Percentiles rank a stretch among this genome's conserved stretches.
phyloP scores from a whole-genome alignment of 2,888 invertebrate species.

The Ophion costatus region DNA sequence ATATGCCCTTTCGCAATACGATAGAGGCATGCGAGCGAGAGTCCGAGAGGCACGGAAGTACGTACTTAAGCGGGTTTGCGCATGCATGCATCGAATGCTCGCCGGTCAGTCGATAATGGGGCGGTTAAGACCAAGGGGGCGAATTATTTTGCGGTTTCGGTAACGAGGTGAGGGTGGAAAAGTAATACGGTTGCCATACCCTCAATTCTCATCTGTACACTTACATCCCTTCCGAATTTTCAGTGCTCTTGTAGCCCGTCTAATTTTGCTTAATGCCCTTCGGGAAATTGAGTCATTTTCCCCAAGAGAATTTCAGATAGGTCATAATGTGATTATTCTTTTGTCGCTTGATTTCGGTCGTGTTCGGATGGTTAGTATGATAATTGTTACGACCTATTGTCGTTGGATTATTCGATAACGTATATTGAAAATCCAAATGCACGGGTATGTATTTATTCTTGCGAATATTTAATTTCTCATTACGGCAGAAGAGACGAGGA shows the following conservation, averaged over 20 bases:
- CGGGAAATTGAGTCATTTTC: not conserved
- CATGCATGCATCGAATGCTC: conserved; percentile 47
- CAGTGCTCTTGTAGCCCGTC: not conserved
- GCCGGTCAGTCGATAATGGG: conserved; percentile 56
- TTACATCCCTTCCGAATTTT: conserved; percentile 22
- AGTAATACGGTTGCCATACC: conserved; percentile 20
- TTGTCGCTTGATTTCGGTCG: not conserved
- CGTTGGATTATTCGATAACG: not conserved
- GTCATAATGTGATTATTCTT: not conserved
- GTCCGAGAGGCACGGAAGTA: conserved; percentile 49
- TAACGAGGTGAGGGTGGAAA: conserved; percentile 18
- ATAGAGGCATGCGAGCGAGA: conserved; percentile 17
- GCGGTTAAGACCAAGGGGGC: conserved; percentile 41
- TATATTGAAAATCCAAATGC: not conserved
- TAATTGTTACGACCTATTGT: not conserved
- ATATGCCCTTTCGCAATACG: conserved; percentile 8
- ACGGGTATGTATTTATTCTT: not conserved
- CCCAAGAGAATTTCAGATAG: not conserved
- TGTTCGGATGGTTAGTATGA: not conserved
- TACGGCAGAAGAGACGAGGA: no score
- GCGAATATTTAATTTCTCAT: not conserved
- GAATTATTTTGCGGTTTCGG: conserved; percentile 47
- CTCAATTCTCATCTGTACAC: conserved; percentile 36
- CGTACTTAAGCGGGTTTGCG: conserved; percentile 45
- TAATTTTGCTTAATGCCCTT: conserved; percentile 14